These are phyloP conservation scores for Ectropis crepuscularia DNA, from an alignment of 2,888 invertebrate species.

Conservation along the genomic window DNA sequence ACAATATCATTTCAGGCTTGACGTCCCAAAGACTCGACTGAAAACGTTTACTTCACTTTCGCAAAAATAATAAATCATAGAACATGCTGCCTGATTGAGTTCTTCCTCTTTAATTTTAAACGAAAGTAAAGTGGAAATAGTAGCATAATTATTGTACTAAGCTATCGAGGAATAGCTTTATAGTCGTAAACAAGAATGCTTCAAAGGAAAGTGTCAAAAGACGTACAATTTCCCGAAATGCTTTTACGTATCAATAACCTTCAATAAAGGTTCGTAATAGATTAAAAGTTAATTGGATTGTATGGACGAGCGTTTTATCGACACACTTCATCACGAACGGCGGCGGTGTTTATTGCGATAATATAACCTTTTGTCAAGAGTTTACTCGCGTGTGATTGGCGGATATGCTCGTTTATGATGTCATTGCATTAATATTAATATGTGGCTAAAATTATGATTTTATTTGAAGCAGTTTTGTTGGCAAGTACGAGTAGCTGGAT, in stretches of 20 bases:
- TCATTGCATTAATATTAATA: conserved; percentile 24
- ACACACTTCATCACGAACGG: conserved; percentile 33
- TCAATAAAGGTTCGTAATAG: conserved; percentile 38
- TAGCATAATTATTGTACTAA: background rate
- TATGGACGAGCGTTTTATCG: conserved; percentile 37
- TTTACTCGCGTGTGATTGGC: conserved; percentile 25
- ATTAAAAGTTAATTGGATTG: conserved; percentile 46
- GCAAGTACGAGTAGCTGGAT: no score
- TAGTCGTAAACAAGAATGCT: no score
- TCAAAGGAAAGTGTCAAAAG: conserved; percentile 11
- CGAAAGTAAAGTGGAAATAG: no score
- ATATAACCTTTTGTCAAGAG: conserved; percentile 25
- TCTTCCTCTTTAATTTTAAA: no score
- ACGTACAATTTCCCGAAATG: conserved; percentile 8
- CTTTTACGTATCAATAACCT: conserved; percentile 35
- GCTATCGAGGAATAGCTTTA: background rate
- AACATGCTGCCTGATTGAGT: no score
- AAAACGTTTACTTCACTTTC: no score
- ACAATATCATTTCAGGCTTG: no score
- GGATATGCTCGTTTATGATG: conserved; percentile 15
- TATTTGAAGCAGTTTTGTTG: background rate
- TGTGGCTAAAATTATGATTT: conserved; percentile 2
- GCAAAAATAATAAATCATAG: no score
- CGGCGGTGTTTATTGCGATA: conserved; percentile 23
- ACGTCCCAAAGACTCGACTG: no score